These are phyloP conservation scores for Endotricha flammealis DNA, from an alignment of 2,888 invertebrate genomes.

Conservation along the genomic window DNA sequence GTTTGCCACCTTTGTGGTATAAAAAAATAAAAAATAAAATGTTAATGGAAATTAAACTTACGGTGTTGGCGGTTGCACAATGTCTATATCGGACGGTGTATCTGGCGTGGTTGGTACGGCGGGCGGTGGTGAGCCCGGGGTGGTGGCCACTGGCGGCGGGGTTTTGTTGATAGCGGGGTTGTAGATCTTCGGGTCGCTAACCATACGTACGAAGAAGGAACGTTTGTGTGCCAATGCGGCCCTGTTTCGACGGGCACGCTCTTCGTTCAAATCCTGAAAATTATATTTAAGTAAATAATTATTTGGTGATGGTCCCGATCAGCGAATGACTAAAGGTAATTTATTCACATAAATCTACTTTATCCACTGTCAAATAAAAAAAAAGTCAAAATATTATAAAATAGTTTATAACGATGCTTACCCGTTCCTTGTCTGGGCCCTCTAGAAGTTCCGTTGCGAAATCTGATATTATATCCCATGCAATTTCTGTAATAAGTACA, in stretches of 20 bases:
- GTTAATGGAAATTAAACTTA: constrained; percentile 28
- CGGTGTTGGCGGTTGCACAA: constrained; percentile 51
- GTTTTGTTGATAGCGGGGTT: constrained; percentile 93
- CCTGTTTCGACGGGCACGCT: constrained; percentile 84
- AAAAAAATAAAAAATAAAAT: no score
- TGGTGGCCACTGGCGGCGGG: constrained; percentile 79
- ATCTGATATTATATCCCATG: constrained; percentile 91
- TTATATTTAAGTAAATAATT: no score
- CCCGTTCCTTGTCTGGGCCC: constrained; percentile 80
- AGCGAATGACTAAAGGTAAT: no score
- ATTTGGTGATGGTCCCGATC: no score
- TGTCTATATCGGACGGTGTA: constrained; percentile 42
- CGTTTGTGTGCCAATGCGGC: constrained; percentile 93
- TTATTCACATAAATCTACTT: no score
- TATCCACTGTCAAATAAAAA: no score
- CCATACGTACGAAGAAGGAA: constrained; percentile 98
- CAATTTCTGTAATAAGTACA: constrained; percentile 80
- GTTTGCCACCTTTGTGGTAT: no score
- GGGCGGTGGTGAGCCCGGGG: constrained; percentile 70
- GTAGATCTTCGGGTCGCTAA: constrained; percentile 97
- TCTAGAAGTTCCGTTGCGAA: constrained; percentile 89
- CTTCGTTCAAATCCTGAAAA: constrained; percentile 83
- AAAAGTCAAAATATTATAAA: no score
- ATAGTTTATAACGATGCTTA: no score
- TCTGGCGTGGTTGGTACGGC: constrained; percentile 54